Conservation (phyloP, 2,888 invertebrate species). For the Ectobius pallidus region DNA sequence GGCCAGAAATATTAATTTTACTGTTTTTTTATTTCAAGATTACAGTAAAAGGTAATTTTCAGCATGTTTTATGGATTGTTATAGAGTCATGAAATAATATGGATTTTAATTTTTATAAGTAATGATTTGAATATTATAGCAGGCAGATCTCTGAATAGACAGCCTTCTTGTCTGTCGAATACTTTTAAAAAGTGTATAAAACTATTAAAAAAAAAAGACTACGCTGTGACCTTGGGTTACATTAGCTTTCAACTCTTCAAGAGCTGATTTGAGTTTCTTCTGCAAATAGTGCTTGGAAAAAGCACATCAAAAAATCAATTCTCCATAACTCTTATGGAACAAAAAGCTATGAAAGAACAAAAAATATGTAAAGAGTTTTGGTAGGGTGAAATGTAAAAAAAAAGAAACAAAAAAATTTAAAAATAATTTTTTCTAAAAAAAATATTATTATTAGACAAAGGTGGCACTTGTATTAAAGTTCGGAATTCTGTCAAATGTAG, state of each 20-base stretch:
- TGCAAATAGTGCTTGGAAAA: constrained; percentile 17
- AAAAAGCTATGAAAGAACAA: constrained; percentile 29
- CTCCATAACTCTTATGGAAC: constrained; percentile 28
- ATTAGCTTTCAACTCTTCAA: constrained; percentile 20
- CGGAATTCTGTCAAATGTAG: neutral
- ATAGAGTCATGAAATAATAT: constrained; percentile 18
- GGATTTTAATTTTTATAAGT: neutral
- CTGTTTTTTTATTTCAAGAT: constrained; percentile 41
- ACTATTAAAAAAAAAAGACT: constrained; percentile 34
- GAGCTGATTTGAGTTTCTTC: constrained; percentile 23
- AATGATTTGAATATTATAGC: constrained; percentile 2
- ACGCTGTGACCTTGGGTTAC: constrained; percentile 35
- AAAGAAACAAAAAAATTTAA: too few relatives aligned
- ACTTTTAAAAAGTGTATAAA: constrained; percentile 37
- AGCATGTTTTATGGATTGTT: constrained; percentile 17
- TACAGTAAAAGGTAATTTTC: constrained; percentile 27
- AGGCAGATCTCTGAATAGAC: constrained; percentile 37
- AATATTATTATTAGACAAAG: constrained; percentile 14
- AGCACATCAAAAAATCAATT: constrained; percentile 36
- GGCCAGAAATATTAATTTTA: constrained; percentile 40
- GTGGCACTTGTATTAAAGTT: constrained; percentile 26
- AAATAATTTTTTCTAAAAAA: constrained; percentile 14
- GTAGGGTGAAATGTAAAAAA: constrained; percentile 37
- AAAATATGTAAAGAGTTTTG: constrained; percentile 38
- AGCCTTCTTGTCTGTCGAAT: constrained; percentile 34